Conservation (phyloP, 1,140 invertebrate species). For the Conopomorpha cramerella region DNA sequence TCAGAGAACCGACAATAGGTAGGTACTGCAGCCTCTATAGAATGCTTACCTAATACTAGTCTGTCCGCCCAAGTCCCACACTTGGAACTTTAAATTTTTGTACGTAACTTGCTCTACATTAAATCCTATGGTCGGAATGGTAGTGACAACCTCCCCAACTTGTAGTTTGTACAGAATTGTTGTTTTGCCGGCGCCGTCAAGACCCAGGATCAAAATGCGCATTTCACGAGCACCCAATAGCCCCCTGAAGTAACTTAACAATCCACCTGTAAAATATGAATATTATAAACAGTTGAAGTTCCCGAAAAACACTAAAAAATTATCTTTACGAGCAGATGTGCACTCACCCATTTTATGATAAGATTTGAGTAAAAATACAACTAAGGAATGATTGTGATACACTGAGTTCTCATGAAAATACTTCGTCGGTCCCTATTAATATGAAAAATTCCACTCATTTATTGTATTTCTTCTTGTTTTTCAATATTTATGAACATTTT, state of each 20-base stretch:
- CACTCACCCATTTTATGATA: slow-evolving; percentile 43
- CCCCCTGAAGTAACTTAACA: slow-evolving; percentile 94
- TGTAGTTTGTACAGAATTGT: slow-evolving; percentile 98
- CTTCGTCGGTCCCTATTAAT: slow-evolving; percentile 7
- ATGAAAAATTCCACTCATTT: slow-evolving; percentile 10
- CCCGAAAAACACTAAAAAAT: slow-evolving; percentile 4
- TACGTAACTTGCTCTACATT: slow-evolving; percentile 97
- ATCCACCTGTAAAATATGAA: slow-evolving; percentile 72
- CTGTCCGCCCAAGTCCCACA: slow-evolving; percentile 98
- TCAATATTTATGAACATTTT: slow-evolving; percentile 28
- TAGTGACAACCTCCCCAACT: slow-evolving; percentile 99
- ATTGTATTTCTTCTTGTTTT: slow-evolving; percentile 12
- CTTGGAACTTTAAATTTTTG: slow-evolving; percentile 96
- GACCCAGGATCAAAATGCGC: slow-evolving; percentile 95
- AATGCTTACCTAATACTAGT: slow-evolving; percentile 77
- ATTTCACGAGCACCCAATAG: slow-evolving; percentile 94
- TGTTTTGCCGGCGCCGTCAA: slow-evolving; percentile 98
- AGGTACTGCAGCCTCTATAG: too few species aligned
- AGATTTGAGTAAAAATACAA: slow-evolving; percentile 29
- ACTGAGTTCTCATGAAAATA: slow-evolving; percentile 18
- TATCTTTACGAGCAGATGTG: slow-evolving; percentile 9
- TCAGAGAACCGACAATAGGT: too few species aligned
- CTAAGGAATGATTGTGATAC: slow-evolving; percentile 25
- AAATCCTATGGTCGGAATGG: slow-evolving; percentile 95
- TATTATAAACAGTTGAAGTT: slow-evolving; percentile 1